Percentiles rank a stretch among this genome's conserved stretches.
Conservation (phyloP, 1,140 invertebrate species). For the Euborellia annulipes region DNA sequence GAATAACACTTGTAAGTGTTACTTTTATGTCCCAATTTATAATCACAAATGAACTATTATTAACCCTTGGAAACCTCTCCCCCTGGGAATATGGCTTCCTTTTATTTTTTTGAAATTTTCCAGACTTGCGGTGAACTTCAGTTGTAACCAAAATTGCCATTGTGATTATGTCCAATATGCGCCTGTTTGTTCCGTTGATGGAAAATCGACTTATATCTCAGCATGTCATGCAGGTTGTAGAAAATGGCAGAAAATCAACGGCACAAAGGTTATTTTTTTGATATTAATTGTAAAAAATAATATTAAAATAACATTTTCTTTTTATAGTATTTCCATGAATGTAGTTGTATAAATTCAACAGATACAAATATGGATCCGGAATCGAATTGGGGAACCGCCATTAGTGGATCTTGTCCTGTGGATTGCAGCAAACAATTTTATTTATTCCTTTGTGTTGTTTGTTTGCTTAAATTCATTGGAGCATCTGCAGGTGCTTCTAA, state of each 20-base stretch:
- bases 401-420: constrained; percentile 43
- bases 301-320: too few relatives aligned
- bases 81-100: too few relatives aligned
- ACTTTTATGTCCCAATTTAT: too few relatives aligned
- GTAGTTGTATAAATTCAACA: too few relatives aligned
- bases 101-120: too few relatives aligned
- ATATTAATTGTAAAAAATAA: too few relatives aligned
- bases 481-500: constrained; percentile 50
- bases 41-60: too few relatives aligned
- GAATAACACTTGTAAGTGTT: too few relatives aligned
- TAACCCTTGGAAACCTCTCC: too few relatives aligned
- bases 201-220: constrained; percentile 41
- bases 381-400: constrained; percentile 33
- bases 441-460: constrained; percentile 47
- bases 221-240: constrained; percentile 54
- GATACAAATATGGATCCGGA: too few relatives aligned
- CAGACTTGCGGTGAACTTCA: constrained; percentile 35
- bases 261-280: too few relatives aligned
- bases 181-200: constrained; percentile 43
- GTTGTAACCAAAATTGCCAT: constrained; percentile 42
- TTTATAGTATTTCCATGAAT: too few relatives aligned
- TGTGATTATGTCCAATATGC: constrained; percentile 44
- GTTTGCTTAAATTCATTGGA: constrained; percentile 46
- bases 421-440: constrained; percentile 48
- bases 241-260: neutral